Percentiles rank a stretch among this genome's conserved stretches.
Evolutionary conservation across 53 echinoderm and acorn worm genomes (phyloP).

Genomic region (Luidia sarsii): DNA sequence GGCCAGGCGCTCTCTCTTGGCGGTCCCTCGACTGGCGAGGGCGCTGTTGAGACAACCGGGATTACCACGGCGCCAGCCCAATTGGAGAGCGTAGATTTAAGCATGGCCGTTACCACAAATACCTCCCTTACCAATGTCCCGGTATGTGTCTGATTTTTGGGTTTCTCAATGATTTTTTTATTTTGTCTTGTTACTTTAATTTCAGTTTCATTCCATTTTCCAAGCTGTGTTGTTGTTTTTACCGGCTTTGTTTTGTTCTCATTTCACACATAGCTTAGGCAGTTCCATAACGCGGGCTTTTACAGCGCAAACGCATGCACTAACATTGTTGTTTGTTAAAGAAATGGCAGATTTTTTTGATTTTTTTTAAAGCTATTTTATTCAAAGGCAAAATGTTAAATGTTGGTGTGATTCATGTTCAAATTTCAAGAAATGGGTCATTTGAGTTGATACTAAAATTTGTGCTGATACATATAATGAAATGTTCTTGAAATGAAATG

Average conservation of each 20-base stretch:
- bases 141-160: conserved; percentile 39
- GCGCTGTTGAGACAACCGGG: conserved; percentile 12
- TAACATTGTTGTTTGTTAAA: background rate
- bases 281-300: too few species aligned
- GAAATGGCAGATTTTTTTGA: too few species aligned
- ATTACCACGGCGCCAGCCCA: background rate
- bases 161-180: too few species aligned
- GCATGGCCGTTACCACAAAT: conserved; percentile 12
- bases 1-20: conserved; percentile 32
- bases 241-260: background rate
- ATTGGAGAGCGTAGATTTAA: conserved; percentile 23
- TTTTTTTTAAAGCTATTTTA: too few species aligned
- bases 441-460: too few species aligned
- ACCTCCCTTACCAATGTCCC: conserved; percentile 46
- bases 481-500: too few species aligned
- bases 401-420: too few species aligned
- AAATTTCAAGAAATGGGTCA: too few species aligned
- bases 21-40: conserved; percentile 16
- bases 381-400: too few species aligned
- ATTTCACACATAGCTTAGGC: background rate
- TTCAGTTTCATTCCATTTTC: background rate
- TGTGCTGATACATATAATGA: too few species aligned
- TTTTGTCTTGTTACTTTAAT: conserved; percentile 2
- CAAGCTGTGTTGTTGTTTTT: background rate
- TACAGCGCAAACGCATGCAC: conserved; percentile 18